Base-by-base conservation (phyloP, 2,797 vertebrate genomes). In the Microchirus variegatus region DNA sequence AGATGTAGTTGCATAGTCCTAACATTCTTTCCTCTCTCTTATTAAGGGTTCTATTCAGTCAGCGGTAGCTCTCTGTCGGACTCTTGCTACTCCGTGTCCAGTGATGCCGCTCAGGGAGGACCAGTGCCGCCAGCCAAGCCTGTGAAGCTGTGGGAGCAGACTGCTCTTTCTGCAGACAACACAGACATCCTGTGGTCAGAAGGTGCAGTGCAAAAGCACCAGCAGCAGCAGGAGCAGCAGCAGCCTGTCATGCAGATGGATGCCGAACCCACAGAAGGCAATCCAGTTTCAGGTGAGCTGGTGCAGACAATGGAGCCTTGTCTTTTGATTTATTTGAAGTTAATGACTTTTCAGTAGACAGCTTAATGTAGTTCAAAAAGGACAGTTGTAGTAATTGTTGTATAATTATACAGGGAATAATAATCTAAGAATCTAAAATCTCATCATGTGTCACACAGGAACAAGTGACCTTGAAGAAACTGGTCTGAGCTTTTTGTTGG, bases 61-160 rank as follows among this genome's bases (percentile, higher is more conserved):
- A 95, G 93, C 18, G 94, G 93, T 43, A 94, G 92, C 77, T 95
- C 94, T 46, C 89, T 95, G n/a, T 95, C 94, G 0, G 92, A 94
- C 84, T 96, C 95, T 2, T 92, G 92, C 77, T 92, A 92, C 84
- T 95, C 94, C 0, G 93, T 95, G 68, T 93, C 92, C 77, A 95
- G 94, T 36, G 94, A 95, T 12, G 90, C 82, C 0, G 80, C 89
- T 1, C 86, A 75, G 5, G 89, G 80, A 17, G 85, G 75, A 26
- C 76, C 74, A 0, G 80, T 54, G 12, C 80, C 84, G 11, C 67
- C 59, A 0, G 56, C 63, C 36, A 81, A 77, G 70, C 83, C 91
- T n/a, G 57, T 57, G 50, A 90, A 83, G 63, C 63, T 78, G 41
- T 90, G 90, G 86, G 90, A 91, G 40, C 88, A 85, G 62, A 61